A percentile compares a stretch with the other conserved stretches of the same genome.
Evolutionary conservation across 1,140 invertebrate species (phyloP).

Genomic region (Acyrthosiphon pisum): DNA sequence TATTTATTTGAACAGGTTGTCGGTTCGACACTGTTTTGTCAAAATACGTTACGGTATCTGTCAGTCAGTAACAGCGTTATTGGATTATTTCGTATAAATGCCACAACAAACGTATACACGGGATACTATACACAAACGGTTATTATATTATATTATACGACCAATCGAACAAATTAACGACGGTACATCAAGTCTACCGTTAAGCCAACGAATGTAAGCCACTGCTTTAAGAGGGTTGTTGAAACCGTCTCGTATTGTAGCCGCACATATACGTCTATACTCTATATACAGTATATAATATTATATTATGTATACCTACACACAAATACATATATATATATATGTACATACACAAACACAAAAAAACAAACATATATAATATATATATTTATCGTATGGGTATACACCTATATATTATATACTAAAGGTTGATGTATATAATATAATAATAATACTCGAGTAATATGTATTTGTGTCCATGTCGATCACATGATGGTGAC

Average conservation of each 20-base stretch:
- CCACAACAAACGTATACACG: constrained; percentile 31
- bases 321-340: neutral
- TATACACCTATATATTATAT: neutral
- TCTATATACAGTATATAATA: neutral
- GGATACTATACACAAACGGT: constrained; percentile 12
- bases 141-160: constrained; percentile 27
- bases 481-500: neutral
- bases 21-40: constrained; percentile 47
- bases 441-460: neutral
- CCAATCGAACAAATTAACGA: constrained; percentile 50
- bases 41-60: constrained; percentile 56
- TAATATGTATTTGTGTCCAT: neutral
- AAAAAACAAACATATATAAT: neutral
- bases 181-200: constrained; percentile 8
- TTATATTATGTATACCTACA: neutral
- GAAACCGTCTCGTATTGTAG: constrained; percentile 26
- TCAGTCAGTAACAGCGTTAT: constrained; percentile 47
- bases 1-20: constrained; percentile 55
- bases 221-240: constrained; percentile 26
- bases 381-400: neutral
- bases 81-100: constrained; percentile 42
- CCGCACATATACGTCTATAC: neutral
- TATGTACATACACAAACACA: neutral
- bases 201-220: constrained; percentile 43
- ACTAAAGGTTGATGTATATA: neutral